A percentile compares a stretch with the other conserved stretches of the same genome.
Evolutionary conservation across 2,888 invertebrate species (phyloP).

Genomic region (Nudaria mundana): DNA sequence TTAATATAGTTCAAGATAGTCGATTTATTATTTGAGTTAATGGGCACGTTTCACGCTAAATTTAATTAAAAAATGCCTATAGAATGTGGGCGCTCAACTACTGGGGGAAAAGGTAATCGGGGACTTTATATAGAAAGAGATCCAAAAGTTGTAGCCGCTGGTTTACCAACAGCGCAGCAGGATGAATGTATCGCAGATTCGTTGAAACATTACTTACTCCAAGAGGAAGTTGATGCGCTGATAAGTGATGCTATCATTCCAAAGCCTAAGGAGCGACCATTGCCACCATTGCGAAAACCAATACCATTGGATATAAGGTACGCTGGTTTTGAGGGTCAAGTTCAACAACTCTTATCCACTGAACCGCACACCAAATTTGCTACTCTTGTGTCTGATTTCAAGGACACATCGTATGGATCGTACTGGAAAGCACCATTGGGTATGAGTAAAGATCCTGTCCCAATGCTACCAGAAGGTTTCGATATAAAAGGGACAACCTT

Average conservation of each 20-base stretch:
- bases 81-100: slow-evolving; percentile 51
- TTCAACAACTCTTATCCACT: slow-evolving; percentile 51
- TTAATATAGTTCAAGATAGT: neutral
- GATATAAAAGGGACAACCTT: slow-evolving; percentile 52
- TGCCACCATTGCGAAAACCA: slow-evolving; percentile 53
- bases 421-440: slow-evolving; percentile 64
- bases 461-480: slow-evolving; percentile 65
- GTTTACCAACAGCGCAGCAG: slow-evolving; percentile 56
- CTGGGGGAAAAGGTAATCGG: slow-evolving; percentile 65
- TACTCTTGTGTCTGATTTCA: slow-evolving; percentile 56
- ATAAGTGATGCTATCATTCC: slow-evolving; percentile 59
- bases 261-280: slow-evolving; percentile 42
- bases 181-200: slow-evolving; percentile 44
- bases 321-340: slow-evolving; percentile 46
- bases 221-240: slow-evolving; percentile 64
- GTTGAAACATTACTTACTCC: slow-evolving; percentile 56
- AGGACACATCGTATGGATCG: slow-evolving; percentile 57
- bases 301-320: slow-evolving; percentile 48
- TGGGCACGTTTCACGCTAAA: no score
- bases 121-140: slow-evolving; percentile 63
- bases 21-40: neutral
- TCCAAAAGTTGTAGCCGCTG: slow-evolving; percentile 63
- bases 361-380: slow-evolving; percentile 59
- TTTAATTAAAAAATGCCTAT: slow-evolving; percentile 43
- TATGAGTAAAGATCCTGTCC: slow-evolving; percentile 47